phyloP scores from a whole-genome alignment of 2,888 invertebrate genomes.

The Nephrotoma appendiculata region DNA sequence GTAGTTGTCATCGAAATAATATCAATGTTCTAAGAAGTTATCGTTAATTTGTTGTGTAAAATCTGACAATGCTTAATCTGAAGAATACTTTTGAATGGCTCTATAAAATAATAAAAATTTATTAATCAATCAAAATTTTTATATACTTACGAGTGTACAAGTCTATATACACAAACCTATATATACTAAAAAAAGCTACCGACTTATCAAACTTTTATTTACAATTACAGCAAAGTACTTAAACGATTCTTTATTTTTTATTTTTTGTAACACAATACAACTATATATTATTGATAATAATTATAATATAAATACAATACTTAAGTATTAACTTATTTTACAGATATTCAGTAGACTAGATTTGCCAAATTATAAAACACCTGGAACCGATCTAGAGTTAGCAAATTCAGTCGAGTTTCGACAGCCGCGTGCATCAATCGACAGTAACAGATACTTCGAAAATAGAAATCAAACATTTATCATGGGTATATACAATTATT shows the following conservation, averaged over 20 bases:
- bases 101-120: neutral
- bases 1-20: neutral
- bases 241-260: neutral
- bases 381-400: constrained; percentile 6
- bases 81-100: neutral
- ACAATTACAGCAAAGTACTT: neutral
- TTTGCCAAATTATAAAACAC: constrained; percentile 8
- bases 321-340: neutral
- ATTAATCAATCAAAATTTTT: neutral
- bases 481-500: constrained; percentile 8
- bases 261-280: neutral
- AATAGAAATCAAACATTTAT: constrained; percentile 6
- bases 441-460: neutral
- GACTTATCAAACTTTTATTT: neutral
- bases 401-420: constrained; percentile 10
- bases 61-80: neutral
- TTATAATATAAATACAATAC: neutral
- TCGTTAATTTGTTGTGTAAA: neutral
- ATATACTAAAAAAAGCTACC: neutral
- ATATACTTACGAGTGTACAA: neutral
- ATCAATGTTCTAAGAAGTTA: neutral
- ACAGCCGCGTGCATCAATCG: constrained; percentile 6
- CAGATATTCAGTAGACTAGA: constrained; percentile 9
- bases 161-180: neutral
- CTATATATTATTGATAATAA: neutral